Base-by-base conservation (phyloP, 1,140 invertebrate species). In the Achatina immaculata region DNA sequence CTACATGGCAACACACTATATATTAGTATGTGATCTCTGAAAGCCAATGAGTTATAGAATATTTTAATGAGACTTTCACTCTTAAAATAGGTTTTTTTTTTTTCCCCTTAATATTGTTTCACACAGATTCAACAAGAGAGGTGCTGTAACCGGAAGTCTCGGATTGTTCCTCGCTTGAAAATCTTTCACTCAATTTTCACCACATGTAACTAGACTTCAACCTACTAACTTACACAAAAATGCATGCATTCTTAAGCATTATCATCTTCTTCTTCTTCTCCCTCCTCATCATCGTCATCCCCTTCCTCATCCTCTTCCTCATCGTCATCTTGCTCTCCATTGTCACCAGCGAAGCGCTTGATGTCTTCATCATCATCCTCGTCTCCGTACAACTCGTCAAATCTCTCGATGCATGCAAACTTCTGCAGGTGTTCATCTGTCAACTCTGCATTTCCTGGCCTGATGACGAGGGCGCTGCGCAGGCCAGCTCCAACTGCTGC, bases 401-500 rank as follows among this genome's bases (percentile, higher is more conserved):
- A 94, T 1, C 92, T 93, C 48, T 92, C 90, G 42, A 95, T 91
- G 19, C 93, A 93, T 21, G 91, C 90, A 87, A 93, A 96, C 24
- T 92, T 89, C 45, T 92, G 87, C 80, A 92, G 90, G 11, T 94
- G 93, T 81, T 94, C 94, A 16, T 93, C 92, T 7, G 93, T 92
- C 0, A 96, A 90, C 4, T 93, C 90, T 0, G 93, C 93, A 89
- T 97, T 97, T 42, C 96, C 96, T 79, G 95, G 94, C 66, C 97
- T 94, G 72, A 93, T 91, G 0, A 97, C 93, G 31, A 98, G 86
- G 1, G 93, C 91, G 36, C 93, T 92, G 51, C 93, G 91, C 69
- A 97, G 84, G 14, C 96, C 96, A 1, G 95, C 95, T 66, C 92
- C 90, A 43, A 92, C 93, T 3, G 96, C 96, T 85, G 96, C 96